A percentile compares a stretch with the other conserved stretches of the same genome.
These are phyloP conservation scores for Drosophila hawaiiensis DNA, from an alignment of 2,888 invertebrate species.

Conservation along the genomic window DNA sequence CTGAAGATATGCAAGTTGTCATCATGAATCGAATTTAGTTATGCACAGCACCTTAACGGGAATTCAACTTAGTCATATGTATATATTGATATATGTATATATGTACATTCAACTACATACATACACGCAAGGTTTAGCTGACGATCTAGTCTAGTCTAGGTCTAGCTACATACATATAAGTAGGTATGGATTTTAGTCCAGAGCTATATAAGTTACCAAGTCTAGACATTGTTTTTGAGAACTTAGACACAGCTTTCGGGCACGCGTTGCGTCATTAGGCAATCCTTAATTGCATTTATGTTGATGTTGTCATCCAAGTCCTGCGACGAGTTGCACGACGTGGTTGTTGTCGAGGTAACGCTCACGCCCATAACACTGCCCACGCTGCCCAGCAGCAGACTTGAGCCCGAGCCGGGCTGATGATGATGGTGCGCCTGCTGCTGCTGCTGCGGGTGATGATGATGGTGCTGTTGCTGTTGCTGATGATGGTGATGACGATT, in stretches of 20 bases:
- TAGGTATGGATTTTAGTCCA: slow-evolving; percentile 1
- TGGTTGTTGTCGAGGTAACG: slow-evolving; percentile 76
- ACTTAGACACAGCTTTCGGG: slow-evolving; percentile 94
- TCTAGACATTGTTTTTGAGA: slow-evolving; percentile 28
- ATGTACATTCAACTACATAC: slow-evolving; percentile 30
- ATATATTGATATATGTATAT: slow-evolving; percentile 22
- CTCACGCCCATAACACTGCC: slow-evolving; percentile 70
- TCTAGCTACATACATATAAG: slow-evolving; percentile 1
- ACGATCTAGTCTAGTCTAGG: slow-evolving; percentile 21
- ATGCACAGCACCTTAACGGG: slow-evolving; percentile 63
- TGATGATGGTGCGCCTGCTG: slow-evolving; percentile 55
- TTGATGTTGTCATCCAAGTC: slow-evolving; percentile 88
- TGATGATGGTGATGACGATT: slow-evolving; percentile 72
- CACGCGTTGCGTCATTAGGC: slow-evolving; percentile 93
- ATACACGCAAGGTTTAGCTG: slow-evolving; percentile 27
- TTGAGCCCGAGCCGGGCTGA: slow-evolving; percentile 74
- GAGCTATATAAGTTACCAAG: slow-evolving; percentile 2
- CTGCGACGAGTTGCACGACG: slow-evolving; percentile 83
- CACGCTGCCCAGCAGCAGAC: slow-evolving; percentile 74
- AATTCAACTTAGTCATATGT: slow-evolving; percentile 32
- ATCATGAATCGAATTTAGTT: slow-evolving; percentile 22
- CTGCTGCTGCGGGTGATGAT: slow-evolving; percentile 61
- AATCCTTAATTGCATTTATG: slow-evolving; percentile 94
- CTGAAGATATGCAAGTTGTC: slow-evolving; percentile 20
- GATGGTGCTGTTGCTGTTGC: slow-evolving; percentile 64